Conservation (phyloP, 2,797 vertebrate species). For the Saxicola maurus region DNA sequence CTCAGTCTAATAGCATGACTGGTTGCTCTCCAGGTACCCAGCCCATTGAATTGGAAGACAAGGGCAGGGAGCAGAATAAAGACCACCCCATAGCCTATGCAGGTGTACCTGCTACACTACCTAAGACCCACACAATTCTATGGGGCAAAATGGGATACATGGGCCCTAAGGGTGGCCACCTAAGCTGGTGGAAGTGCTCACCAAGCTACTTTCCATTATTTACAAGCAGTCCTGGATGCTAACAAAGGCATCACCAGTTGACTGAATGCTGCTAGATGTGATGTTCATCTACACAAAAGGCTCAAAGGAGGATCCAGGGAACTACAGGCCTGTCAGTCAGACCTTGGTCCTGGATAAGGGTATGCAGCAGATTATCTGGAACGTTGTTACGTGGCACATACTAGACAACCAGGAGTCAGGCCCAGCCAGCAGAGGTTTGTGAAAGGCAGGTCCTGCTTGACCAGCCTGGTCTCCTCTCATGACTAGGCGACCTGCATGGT, state of each 20-base stretch:
- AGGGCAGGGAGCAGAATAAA: neutral
- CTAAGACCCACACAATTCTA: neutral
- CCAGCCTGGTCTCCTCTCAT: neutral
- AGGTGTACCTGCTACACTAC: neutral
- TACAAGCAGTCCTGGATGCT: neutral
- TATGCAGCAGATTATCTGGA: rapidly evolving
- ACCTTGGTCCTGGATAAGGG: neutral
- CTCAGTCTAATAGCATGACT: neutral
- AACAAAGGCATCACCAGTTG: too few species aligned
- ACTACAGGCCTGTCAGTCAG: neutral
- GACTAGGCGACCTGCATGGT: neutral
- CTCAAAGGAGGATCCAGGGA: neutral
- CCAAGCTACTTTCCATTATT: neutral
- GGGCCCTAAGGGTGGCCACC: neutral
- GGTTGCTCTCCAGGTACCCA: neutral
- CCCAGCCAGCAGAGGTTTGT: neutral
- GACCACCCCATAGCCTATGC: too few species aligned
- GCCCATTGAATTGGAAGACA: neutral
- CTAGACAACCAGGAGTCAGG: neutral
- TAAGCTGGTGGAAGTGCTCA: neutral
- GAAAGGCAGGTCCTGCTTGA: neutral
- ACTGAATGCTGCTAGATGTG: neutral
- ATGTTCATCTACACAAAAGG: neutral
- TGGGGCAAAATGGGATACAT: rapidly evolving
- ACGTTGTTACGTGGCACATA: rapidly evolving